Conservation (phyloP, 2,113 vertebrate species). For the Turdus rufiventris region DNA sequence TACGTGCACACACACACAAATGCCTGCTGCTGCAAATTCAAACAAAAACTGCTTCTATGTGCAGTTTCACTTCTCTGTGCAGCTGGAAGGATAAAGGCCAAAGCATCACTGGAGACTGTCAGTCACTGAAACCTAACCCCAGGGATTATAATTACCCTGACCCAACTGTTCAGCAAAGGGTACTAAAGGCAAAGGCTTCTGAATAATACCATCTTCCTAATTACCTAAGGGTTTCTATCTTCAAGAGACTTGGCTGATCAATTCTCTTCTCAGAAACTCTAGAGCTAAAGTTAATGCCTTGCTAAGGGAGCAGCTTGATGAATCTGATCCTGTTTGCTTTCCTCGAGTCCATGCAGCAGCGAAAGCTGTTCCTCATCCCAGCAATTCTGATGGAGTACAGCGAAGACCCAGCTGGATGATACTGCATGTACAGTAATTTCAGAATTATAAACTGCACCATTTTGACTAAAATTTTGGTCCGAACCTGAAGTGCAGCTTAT, state of each 20-base stretch:
- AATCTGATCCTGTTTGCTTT: background rate
- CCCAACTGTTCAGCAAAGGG: constrained; percentile 14
- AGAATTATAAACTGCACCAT: too few relatives aligned
- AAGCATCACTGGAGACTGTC: background rate
- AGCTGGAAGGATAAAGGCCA: background rate
- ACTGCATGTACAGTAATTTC: too few relatives aligned
- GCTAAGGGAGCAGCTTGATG: constrained; percentile 7
- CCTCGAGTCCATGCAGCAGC: background rate
- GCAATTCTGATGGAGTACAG: background rate
- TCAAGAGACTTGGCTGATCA: constrained; percentile 39
- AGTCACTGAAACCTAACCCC: background rate
- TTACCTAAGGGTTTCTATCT: constrained; percentile 11
- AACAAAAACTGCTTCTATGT: constrained; percentile 34
- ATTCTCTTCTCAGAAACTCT: background rate
- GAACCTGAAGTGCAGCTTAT: too few relatives aligned
- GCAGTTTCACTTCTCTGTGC: constrained; percentile 10
- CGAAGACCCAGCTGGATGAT: background rate
- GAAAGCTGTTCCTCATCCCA: background rate
- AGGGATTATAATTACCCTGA: constrained; percentile 17
- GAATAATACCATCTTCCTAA: constrained; percentile 34
- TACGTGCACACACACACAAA: background rate
- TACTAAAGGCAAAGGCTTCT: background rate
- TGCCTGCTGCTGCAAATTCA: background rate
- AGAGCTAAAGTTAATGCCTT: constrained; percentile 13
- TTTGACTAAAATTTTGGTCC: too few relatives aligned